Base-by-base conservation (phyloP, 2,888 invertebrate genomes). In the Rhogogaster chlorosoma region DNA sequence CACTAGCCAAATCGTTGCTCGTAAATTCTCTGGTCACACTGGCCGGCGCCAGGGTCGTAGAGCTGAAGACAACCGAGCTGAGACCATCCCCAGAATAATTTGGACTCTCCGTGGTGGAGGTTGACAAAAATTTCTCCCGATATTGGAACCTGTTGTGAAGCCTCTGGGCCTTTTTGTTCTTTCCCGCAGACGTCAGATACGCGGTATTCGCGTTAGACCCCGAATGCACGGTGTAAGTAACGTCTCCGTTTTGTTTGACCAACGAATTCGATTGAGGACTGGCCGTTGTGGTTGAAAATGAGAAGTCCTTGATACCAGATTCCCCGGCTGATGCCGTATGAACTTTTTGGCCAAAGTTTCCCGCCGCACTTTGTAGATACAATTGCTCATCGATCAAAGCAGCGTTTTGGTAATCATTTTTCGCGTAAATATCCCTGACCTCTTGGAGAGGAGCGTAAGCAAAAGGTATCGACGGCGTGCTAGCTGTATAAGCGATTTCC, bases 331-430 rank as follows among this genome's bases (percentile, higher is more conserved):
- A 80, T 5, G 38, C 32, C 4, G 61, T 22, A 1, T 80, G 57
- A 22, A 83, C 83, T 45, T 49, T 83, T 42, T 89, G 87, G 2
- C 91, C 90, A 53, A 90, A 91, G 75, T 87, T 89, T 5, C 90
- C 90, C 26, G 88, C 87, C 7, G 89, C 90, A 73, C 89, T 87
- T 1, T 89, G 85, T 18, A 88, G 67, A 57, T 89, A 85, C 57
- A 89, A 86, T 29, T 90, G 89, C 36, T 91, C 90, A 57, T 83
- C 83, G 18, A 83, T 64, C 12, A 83, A 38, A 26, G 83, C 83
- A 0, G 83, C 83, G 70, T 83, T 45, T 38, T 83, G 67, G 83
- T 83, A 83, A 67, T 83, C 83, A 32, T 83, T 83, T 26, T 83
- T 83, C 10, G 83, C 83, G 67, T 83, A 83, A 67, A 83, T 70